Evolutionary conservation across 2,888 invertebrate species (phyloP), one percentile per base, ranked within the genome.

Genomic region (Drosophila flavopinicola): DNA sequence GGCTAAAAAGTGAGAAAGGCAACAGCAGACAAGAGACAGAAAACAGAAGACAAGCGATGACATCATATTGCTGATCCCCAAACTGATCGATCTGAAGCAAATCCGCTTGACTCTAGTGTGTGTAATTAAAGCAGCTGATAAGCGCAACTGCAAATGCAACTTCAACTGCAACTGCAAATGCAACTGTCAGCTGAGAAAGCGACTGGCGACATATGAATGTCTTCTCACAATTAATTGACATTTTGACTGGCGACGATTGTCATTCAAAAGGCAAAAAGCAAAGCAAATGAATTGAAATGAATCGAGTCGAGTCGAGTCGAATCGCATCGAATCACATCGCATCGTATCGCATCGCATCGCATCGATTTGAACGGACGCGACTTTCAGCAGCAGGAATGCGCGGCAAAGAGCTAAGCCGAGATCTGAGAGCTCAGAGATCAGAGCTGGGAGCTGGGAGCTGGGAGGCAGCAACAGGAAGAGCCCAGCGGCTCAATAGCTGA

Each of bases 181-280:
- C 45, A 39, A 20, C 59, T 70, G 66, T 70, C 70, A 57, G 35
- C 35, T 27, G 15, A 24, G 10, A 9, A 7, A 3, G 20, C 2
- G 20, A 2, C 25, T n/a, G 15, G 10, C 13, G 80, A 82, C 82
- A 69, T 69, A 69, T 72, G 67, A 72, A 69, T 73, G 65, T 75
- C 84, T 84, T 77, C 65, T 82, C 76, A 82, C 85, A 85, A 71
- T 74, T 85, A 82, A 82, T 82, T 82, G 85, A 85, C 82, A 66
- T 85, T 80, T 82, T 74, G 85, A 85, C 78, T 76, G 78, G 66
- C 78, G 68, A 79, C 83, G 83, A 84, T 84, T 83, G 83, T 83
- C 83, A 79, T 84, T 84, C 83, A 85, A 75, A 66, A 20, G 58
- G 47, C 41, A 54, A 58, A 59, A 45, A 45, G 49, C 38, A 24